Percentiles rank a stretch among this genome's conserved stretches.
These are phyloP conservation scores for Notothenia rossii DNA, from an alignment of 2,113 vertebrate genomes.

Conservation along the genomic window DNA sequence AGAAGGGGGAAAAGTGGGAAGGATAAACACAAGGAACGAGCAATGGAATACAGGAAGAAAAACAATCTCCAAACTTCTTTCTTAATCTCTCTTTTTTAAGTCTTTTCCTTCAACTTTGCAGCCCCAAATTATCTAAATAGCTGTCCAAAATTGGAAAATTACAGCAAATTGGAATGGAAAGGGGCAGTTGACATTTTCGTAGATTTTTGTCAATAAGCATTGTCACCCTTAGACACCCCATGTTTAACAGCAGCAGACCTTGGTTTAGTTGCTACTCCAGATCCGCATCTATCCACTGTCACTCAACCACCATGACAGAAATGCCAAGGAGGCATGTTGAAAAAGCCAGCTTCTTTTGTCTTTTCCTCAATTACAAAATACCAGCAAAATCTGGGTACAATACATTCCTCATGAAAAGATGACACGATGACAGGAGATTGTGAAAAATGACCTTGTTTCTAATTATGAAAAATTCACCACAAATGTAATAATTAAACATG, in stretches of 20 bases:
- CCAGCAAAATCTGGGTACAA: not conserved
- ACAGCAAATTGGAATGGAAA: slow-evolving; percentile 61
- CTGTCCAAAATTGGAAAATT: slow-evolving; percentile 47
- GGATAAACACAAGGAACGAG: slow-evolving; percentile 46
- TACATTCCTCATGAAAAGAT: slow-evolving; percentile 38
- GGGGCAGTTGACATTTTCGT: slow-evolving; percentile 71
- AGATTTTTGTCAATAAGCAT: slow-evolving; percentile 68
- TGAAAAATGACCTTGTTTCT: not conserved
- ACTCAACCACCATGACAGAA: slow-evolving; percentile 59
- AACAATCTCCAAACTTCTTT: not conserved
- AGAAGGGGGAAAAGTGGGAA: slow-evolving; percentile 30
- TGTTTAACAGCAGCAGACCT: slow-evolving; percentile 70
- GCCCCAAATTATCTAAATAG: slow-evolving; percentile 41
- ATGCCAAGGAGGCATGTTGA: slow-evolving; percentile 62
- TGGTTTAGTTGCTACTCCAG: slow-evolving; percentile 72
- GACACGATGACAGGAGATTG: slow-evolving; percentile 31
- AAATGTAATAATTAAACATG: slow-evolving; percentile 45
- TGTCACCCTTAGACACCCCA: slow-evolving; percentile 55
- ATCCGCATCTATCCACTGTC: slow-evolving; percentile 67
- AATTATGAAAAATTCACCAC: slow-evolving; percentile 42
- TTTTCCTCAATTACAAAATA: slow-evolving; percentile 32
- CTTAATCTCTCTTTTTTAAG: not conserved
- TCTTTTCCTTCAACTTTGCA: slow-evolving; percentile 4
- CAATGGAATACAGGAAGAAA: not conserved
- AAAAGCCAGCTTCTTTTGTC: slow-evolving; percentile 61